Conservation (phyloP, 2,888 invertebrate genomes). For the Glaucopsyche alexis region DNA sequence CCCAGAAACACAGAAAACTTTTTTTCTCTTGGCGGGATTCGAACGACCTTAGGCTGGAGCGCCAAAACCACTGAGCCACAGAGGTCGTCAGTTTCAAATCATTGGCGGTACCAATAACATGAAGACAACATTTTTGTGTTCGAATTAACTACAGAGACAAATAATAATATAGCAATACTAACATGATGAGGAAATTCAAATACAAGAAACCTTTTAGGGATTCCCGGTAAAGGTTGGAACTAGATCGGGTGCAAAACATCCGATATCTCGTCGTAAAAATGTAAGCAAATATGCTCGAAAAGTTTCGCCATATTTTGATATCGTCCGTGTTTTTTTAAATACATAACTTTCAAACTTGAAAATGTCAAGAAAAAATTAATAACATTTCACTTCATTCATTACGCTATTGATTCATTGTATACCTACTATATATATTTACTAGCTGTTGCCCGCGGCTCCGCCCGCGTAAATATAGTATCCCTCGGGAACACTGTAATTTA, state of each 20-base stretch:
- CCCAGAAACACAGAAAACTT: too few species aligned
- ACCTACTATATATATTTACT: too few species aligned
- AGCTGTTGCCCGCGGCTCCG: too few species aligned
- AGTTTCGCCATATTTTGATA: neutral
- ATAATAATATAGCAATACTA: neutral
- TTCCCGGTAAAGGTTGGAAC: neutral
- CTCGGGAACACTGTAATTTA: too few species aligned
- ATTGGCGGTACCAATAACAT: neutral
- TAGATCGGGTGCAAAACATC: neutral
- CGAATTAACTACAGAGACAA: neutral
- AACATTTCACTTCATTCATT: too few species aligned
- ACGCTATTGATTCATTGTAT: too few species aligned
- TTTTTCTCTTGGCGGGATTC: too few species aligned
- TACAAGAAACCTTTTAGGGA: slow-evolving; percentile 11
- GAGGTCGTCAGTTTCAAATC: too few species aligned
- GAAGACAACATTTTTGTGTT: neutral
- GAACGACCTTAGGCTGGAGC: too few species aligned
- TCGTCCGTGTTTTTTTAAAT: neutral
- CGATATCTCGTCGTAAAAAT: neutral
- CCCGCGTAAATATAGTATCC: too few species aligned
- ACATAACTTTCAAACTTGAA: neutral
- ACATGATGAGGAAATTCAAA: neutral
- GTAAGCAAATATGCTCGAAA: neutral
- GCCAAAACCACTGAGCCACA: too few species aligned
- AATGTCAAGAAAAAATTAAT: too few species aligned